Evolutionary conservation across 2,888 invertebrate genomes (phyloP).

Genomic region (Leptura quadrifasciata): DNA sequence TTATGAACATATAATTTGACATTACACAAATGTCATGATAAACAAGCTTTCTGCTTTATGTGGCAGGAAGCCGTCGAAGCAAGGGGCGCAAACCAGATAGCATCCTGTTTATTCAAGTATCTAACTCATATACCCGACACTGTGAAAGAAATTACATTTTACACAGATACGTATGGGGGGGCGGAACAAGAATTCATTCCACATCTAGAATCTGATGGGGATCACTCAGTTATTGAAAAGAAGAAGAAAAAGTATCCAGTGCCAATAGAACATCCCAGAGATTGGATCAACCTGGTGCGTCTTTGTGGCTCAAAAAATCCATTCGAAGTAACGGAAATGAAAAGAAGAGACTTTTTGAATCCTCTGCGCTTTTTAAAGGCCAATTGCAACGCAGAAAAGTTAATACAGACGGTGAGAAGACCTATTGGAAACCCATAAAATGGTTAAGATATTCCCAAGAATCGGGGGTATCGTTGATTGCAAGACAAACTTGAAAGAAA

Average conservation of each 20-base stretch:
- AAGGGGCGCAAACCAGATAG: too few species aligned
- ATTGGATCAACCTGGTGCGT: slow-evolving; percentile 32
- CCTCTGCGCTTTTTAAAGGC: background rate
- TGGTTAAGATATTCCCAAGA: slow-evolving; percentile 30
- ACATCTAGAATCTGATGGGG: background rate
- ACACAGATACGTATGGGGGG: too few species aligned
- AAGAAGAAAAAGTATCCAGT: slow-evolving; percentile 22
- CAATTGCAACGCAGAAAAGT: background rate
- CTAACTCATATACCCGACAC: too few species aligned
- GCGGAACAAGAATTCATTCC: slow-evolving; percentile 23
- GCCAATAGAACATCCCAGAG: slow-evolving; percentile 36
- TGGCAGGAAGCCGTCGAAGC: too few species aligned
- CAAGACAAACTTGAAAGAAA: slow-evolving; percentile 14
- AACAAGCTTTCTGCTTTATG: too few species aligned
- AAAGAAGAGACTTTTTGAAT: slow-evolving; percentile 26
- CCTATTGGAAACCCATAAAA: slow-evolving; percentile 20
- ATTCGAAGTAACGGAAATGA: slow-evolving; percentile 28
- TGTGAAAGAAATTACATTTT: too few species aligned
- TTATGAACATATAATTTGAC: too few species aligned
- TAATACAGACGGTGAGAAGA: slow-evolving; percentile 3
- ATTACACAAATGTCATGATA: too few species aligned
- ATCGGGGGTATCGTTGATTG: slow-evolving; percentile 16
- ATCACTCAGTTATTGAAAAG: slow-evolving; percentile 30
- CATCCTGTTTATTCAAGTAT: too few species aligned
- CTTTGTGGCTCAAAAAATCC: slow-evolving; percentile 23